Evolutionary conservation across 2,888 invertebrate genomes (phyloP).

Genomic region (Thera britannica): DNA sequence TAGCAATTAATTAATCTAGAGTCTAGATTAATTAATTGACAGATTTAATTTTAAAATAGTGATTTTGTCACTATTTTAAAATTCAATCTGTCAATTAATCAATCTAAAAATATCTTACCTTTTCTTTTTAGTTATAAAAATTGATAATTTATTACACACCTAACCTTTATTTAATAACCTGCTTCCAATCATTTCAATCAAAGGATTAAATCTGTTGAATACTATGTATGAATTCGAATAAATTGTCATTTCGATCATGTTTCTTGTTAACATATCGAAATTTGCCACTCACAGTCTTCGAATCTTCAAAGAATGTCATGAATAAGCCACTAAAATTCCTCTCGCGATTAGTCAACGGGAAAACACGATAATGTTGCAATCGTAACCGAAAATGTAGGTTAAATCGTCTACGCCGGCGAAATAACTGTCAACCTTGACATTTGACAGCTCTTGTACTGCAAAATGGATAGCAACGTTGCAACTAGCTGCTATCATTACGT

Average conservation of each 20-base stretch:
- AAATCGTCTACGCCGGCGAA: conserved; percentile 38
- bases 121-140: too few species aligned
- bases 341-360: conserved; percentile 37
- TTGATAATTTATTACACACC: too few species aligned
- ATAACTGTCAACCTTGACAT: conserved; percentile 49
- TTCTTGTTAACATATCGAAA: conserved; percentile 3
- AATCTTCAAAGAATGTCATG: conserved; percentile 33
- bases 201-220: background rate
- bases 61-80: too few species aligned
- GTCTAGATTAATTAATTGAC: too few species aligned
- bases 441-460: conserved; percentile 34
- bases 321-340: conserved; percentile 35
- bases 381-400: conserved; percentile 42
- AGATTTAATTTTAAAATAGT: too few species aligned
- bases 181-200: background rate
- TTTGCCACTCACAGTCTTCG: conserved; percentile 18
- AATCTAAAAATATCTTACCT: too few species aligned
- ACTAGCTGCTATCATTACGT: conserved; percentile 51
- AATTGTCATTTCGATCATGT: conserved; percentile 12
- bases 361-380: conserved; percentile 35
- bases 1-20: too few species aligned
- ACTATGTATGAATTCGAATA: background rate
- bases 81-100: too few species aligned
- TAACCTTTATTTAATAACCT: too few species aligned
- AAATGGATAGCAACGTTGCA: conserved; percentile 37